phyloP scores from a whole-genome alignment of 2,797 vertebrate species.

The Channa striata region DNA sequence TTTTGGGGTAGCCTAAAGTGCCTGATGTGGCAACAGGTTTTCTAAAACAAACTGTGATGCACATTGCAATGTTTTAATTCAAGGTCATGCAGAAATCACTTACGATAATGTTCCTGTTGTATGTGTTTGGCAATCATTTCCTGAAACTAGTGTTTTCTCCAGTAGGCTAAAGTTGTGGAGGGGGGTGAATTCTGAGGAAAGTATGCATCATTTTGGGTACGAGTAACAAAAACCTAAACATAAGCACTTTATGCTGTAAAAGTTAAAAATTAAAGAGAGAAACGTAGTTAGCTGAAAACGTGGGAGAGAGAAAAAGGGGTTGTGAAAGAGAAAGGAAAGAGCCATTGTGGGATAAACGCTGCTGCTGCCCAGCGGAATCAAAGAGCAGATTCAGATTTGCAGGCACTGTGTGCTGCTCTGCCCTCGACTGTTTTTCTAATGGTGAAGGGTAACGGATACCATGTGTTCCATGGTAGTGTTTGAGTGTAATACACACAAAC shows the following conservation, averaged over 20 bases:
- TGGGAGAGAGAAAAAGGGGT: neutral
- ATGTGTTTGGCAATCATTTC: neutral
- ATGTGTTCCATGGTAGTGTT: conserved; percentile 74
- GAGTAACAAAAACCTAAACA: no score
- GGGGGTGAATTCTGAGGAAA: neutral
- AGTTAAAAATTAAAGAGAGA: no score
- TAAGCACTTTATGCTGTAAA: no score
- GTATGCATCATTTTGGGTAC: no score
- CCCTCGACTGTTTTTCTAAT: conserved; percentile 51
- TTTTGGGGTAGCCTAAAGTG: no score
- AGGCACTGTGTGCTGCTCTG: conserved; percentile 41
- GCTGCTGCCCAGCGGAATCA: conserved; percentile 53
- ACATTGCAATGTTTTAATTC: no score
- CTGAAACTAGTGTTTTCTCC: neutral
- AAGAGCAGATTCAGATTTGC: conserved; percentile 73
- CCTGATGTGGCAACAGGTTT: no score
- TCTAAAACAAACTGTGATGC: no score
- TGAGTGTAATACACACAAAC: neutral
- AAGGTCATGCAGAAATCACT: no score
- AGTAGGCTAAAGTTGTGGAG: neutral
- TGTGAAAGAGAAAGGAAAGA: conserved; percentile 37
- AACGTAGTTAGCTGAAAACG: no score
- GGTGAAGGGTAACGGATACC: conserved; percentile 64
- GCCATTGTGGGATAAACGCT: conserved; percentile 66
- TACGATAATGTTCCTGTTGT: neutral